Conservation (phyloP, 2,888 invertebrate species). For the Ennomos erosarius region DNA sequence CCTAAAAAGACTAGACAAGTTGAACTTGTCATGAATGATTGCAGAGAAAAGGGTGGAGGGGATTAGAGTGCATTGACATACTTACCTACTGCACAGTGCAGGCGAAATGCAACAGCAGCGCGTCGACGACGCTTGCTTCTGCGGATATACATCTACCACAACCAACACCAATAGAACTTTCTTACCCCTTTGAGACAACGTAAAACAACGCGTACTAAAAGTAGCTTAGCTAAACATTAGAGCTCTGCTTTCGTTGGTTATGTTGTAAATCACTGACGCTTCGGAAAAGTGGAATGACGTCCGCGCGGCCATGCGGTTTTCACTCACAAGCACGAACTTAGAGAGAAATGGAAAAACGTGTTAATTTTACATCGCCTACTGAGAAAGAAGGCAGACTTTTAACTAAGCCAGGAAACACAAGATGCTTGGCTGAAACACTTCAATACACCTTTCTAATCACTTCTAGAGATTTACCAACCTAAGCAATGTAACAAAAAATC, state of each 20-base stretch:
- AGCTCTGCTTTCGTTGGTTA: constrained; percentile 61
- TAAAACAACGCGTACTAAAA: constrained; percentile 43
- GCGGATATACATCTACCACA: constrained; percentile 59
- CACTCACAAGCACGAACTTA: constrained; percentile 77
- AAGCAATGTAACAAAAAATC: no score
- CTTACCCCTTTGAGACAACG: constrained; percentile 44
- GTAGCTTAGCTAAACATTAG: constrained; percentile 45
- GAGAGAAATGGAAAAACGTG: constrained; percentile 74
- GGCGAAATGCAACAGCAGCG: constrained; percentile 76
- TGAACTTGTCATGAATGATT: constrained; percentile 79
- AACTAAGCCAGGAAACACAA: constrained; percentile 25
- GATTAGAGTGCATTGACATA: constrained; percentile 82
- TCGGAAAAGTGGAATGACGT: constrained; percentile 85
- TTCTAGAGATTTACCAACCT: not conserved
- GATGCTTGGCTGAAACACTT: constrained; percentile 4
- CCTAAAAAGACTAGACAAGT: constrained; percentile 59
- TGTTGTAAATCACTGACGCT: constrained; percentile 72
- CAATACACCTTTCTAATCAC: constrained; percentile 15
- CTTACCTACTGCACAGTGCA: constrained; percentile 82
- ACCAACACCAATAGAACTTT: constrained; percentile 63
- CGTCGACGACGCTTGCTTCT: constrained; percentile 64
- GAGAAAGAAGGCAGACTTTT: constrained; percentile 48
- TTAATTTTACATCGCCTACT: constrained; percentile 61
- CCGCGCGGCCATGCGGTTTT: constrained; percentile 77
- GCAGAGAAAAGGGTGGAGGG: constrained; percentile 71